Percentiles rank a stretch among this genome's conserved stretches.
phyloP scores from a whole-genome alignment of 2,797 vertebrate genomes.

The Limnodromus scolopaceus region DNA sequence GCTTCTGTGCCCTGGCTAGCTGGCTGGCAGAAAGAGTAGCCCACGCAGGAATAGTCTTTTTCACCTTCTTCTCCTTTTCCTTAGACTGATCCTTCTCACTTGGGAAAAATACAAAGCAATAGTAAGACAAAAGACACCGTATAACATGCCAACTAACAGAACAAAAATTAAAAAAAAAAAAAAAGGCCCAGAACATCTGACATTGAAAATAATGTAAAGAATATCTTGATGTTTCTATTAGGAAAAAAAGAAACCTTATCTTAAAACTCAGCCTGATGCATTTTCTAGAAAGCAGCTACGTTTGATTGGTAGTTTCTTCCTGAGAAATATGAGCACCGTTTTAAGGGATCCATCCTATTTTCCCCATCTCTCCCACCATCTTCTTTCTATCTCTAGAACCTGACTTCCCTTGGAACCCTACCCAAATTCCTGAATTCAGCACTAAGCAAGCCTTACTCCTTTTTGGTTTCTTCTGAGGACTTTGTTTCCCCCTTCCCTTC shows the following conservation, averaged over 20 bases:
- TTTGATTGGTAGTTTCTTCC: neutral
- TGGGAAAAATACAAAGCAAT: slow-evolving; percentile 4
- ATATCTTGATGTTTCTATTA: neutral
- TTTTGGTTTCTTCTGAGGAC: slow-evolving; percentile 79
- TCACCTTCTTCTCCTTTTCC: slow-evolving; percentile 95
- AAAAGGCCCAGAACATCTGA: neutral
- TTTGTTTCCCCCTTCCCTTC: slow-evolving; percentile 79
- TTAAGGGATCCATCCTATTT: neutral
- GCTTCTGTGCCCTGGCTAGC: slow-evolving; percentile 87
- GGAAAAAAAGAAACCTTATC: neutral
- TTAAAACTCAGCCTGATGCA: neutral
- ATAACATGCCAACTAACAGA: neutral
- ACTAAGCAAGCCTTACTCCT: slow-evolving; percentile 77
- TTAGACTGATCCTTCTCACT: slow-evolving; percentile 86
- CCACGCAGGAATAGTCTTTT: slow-evolving; percentile 95
- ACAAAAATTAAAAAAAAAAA: neutral
- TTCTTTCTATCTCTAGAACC: neutral
- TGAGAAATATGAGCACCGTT: neutral
- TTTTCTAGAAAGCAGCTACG: neutral
- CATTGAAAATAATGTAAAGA: neutral
- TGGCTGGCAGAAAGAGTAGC: slow-evolving; percentile 92
- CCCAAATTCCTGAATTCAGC: neutral
- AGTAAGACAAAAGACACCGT: neutral
- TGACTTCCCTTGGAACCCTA: neutral
- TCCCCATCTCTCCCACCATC: neutral